Conservation (phyloP, 2,888 invertebrate genomes). For the Mimachlamys varia region DNA sequence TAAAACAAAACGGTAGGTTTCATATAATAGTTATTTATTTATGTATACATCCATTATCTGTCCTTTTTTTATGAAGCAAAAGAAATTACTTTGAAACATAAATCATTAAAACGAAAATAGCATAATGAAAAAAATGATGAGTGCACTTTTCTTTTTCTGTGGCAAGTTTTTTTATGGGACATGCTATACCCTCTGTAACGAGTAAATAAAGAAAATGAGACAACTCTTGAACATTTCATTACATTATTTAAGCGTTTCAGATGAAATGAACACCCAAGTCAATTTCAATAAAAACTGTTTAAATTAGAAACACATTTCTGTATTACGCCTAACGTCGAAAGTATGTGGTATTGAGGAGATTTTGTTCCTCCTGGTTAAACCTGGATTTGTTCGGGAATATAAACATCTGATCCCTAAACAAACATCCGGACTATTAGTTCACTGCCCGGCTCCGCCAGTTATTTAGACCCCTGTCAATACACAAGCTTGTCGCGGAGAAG, state of each 20-base stretch:
- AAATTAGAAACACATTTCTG: constrained; percentile 8
- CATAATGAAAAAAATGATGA: too few species aligned
- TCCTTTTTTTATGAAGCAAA: background rate
- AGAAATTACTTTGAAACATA: background rate
- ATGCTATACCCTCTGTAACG: too few species aligned
- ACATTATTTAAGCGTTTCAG: background rate
- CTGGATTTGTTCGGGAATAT: constrained; percentile 7
- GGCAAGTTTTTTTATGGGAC: too few species aligned
- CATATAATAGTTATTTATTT: background rate
- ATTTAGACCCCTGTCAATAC: background rate
- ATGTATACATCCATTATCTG: background rate
- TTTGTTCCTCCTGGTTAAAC: background rate
- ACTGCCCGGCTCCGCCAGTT: background rate
- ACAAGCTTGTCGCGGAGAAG: background rate
- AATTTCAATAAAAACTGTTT: background rate
- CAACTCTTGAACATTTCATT: background rate
- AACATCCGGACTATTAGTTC: background rate
- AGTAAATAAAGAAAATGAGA: too few species aligned
- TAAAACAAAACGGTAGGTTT: background rate
- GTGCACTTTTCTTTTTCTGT: too few species aligned
- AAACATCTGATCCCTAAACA: background rate
- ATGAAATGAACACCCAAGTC: background rate
- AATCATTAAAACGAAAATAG: background rate
- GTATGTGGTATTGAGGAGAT: background rate
- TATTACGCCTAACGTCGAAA: background rate